Evolutionary conservation across 92 coral and sea anemone species (phyloP).

Genomic region (Parazoanthus atlanticus): DNA sequence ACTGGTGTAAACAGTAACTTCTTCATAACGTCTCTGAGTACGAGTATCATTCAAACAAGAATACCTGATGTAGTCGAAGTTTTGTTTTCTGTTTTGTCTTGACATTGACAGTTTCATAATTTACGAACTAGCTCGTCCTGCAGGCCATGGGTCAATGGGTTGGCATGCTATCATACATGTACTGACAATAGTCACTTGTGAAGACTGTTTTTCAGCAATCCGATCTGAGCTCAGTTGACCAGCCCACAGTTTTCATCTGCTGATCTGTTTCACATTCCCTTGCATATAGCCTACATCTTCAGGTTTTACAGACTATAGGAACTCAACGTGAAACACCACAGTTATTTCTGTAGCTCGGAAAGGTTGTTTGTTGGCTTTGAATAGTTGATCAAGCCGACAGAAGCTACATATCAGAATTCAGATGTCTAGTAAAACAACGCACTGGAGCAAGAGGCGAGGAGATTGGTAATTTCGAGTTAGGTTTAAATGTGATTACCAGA

Average conservation of each 20-base stretch:
- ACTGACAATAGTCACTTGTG: not conserved
- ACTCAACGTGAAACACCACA: not conserved
- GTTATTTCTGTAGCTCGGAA: not conserved
- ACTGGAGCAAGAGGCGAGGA: not conserved
- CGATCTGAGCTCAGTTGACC: constrained; percentile 9
- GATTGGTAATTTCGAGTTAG: constrained; percentile 3
- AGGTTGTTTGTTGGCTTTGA: not conserved
- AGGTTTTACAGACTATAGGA: not conserved
- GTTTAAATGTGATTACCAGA: not conserved
- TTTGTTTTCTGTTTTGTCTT: constrained; percentile 7
- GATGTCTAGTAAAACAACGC: not conserved
- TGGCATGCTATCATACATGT: not conserved
- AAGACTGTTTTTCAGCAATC: constrained; percentile 26
- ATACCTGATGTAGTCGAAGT: constrained; percentile 7
- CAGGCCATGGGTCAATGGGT: constrained; percentile 2
- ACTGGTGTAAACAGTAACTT: not conserved
- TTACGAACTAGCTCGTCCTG: not conserved
- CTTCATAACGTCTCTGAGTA: not conserved
- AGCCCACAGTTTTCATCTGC: not conserved
- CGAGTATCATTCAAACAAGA: not conserved
- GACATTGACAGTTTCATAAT: constrained; percentile 1
- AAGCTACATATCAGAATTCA: not conserved
- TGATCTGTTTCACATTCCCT: constrained; percentile 5
- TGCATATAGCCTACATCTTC: not conserved
- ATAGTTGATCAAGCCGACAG: not conserved